A percentile compares a stretch with the other conserved stretches of the same genome.
Evolutionary conservation across 92 coral and sea anemone genomes (phyloP).

Genomic region (Umimayanthus chanpuru): DNA sequence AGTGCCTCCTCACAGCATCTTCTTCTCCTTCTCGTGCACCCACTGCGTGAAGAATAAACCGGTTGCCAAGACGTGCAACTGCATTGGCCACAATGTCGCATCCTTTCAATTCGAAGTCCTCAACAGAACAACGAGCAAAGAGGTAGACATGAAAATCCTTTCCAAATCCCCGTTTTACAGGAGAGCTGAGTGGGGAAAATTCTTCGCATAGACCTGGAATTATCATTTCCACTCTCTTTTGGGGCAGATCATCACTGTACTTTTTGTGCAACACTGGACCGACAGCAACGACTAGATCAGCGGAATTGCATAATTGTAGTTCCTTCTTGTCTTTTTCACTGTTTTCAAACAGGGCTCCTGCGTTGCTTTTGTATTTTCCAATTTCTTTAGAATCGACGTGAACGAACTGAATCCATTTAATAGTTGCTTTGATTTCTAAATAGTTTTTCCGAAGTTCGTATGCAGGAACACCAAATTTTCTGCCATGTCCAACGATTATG

Average conservation of each 20-base stretch:
- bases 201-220: constrained; percentile 41
- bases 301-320: constrained; percentile 14
- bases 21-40: background rate
- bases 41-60: background rate
- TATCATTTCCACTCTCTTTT: constrained; percentile 2
- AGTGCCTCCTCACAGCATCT: background rate
- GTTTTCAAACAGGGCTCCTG: constrained; percentile 21
- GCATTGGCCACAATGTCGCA: constrained; percentile 34
- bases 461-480: constrained; percentile 42
- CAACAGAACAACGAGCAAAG: constrained; percentile 24
- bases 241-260: constrained; percentile 3
- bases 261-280: constrained; percentile 24
- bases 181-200: background rate
- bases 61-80: background rate
- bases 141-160: constrained; percentile 35
- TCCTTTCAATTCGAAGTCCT: constrained; percentile 42
- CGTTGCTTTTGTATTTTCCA: constrained; percentile 32
- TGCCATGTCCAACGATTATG: constrained; percentile 30
- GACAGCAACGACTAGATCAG: constrained; percentile 37
- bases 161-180: background rate
- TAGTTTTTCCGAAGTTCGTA: background rate
- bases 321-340: constrained; percentile 20
- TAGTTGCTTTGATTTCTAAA: background rate
- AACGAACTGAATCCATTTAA: constrained; percentile 40
- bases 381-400: constrained; percentile 43